Evolutionary conservation across 1,140 invertebrate genomes (phyloP).

Genomic region (Diorhabda carinulata): DNA sequence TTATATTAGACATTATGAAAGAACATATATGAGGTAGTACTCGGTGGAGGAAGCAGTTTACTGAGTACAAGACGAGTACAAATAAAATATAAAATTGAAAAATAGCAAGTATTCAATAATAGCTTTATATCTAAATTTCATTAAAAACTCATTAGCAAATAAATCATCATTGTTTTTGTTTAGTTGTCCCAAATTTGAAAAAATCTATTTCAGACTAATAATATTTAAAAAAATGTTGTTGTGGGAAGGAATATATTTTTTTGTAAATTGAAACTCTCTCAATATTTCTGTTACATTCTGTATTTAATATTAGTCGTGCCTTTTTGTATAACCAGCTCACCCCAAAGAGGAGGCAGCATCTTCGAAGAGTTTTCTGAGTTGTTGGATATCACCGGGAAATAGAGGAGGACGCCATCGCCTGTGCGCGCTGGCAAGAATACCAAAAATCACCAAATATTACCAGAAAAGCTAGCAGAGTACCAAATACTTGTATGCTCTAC

Average conservation of each 20-base stretch:
- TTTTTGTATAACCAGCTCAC: constrained; percentile 37
- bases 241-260: background rate
- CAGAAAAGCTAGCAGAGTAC: background rate
- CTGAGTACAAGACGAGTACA: no score
- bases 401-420: constrained; percentile 66
- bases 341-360: constrained; percentile 49
- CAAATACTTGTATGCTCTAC: background rate
- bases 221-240: no score
- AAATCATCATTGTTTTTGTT: no score
- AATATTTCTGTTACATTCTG: constrained; percentile 1
- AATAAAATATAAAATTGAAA: no score
- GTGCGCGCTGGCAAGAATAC: constrained; percentile 53
- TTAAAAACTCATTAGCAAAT: no score
- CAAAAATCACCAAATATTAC: background rate
- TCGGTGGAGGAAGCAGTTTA: no score
- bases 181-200: no score
- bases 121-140: no score
- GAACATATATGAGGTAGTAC: no score
- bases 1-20: no score
- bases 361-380: constrained; percentile 69
- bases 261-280: background rate
- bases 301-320: background rate
- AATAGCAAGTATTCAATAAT: no score
- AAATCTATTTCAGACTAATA: no score
- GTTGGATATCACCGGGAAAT: constrained; percentile 70